A percentile compares a stretch with the other conserved stretches of the same genome.
phyloP scores from a whole-genome alignment of 2,888 invertebrate species.

The Catocala sponsa region DNA sequence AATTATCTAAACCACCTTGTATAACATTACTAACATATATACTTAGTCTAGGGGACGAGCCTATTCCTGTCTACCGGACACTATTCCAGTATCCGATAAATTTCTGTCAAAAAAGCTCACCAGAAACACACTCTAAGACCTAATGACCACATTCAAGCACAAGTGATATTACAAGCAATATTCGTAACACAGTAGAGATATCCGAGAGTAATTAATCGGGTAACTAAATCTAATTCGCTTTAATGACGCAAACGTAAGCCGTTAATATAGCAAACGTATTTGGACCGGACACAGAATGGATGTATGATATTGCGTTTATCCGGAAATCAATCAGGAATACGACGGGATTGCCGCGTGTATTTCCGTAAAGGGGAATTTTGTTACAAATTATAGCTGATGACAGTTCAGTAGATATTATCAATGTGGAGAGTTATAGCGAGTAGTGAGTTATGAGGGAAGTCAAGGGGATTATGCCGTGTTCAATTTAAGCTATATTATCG shows the following conservation, averaged over 20 bases:
- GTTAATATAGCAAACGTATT: conserved; percentile 6
- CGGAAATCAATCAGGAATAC: conserved; percentile 11
- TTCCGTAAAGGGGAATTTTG: conserved; percentile 1
- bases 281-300: conserved; percentile 6
- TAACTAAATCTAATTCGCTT: conserved; percentile 26
- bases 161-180: no score
- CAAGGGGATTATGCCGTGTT: no score
- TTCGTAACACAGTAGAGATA: no score
- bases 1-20: no score
- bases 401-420: not conserved
- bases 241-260: conserved; percentile 22
- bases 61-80: no score
- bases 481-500: no score
- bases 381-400: conserved; percentile 2
- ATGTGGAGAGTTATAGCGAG: not conserved
- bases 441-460: not conserved
- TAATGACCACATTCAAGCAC: no score
- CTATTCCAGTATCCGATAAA: no score
- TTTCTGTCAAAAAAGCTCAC: no score
- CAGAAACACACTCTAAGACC: no score
- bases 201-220: conserved; percentile 19
- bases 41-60: no score
- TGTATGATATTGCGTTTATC: conserved; percentile 17
- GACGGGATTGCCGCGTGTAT: conserved; percentile 3
- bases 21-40: no score